Evolutionary conservation across 2,797 vertebrate genomes (phyloP), one percentile per base, ranked within the genome.

Genomic region (Loris lydekkerianus): DNA sequence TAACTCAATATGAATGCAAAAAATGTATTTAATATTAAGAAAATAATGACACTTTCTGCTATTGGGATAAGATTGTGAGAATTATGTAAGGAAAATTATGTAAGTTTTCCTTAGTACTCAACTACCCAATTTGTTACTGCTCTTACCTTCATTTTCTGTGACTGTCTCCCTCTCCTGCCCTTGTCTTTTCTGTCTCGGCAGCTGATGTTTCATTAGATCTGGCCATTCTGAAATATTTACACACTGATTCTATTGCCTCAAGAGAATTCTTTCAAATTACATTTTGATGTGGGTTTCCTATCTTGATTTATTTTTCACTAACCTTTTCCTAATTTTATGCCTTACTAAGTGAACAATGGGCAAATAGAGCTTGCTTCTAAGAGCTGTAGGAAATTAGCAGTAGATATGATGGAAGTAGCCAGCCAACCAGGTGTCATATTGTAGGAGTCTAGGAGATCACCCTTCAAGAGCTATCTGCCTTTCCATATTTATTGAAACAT

Each of bases 1-100:
- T 81, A 11, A 88, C 14, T 83, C 86, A 23, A 76, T 91, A 61
- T 63, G 69, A 49, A 67, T 69, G 31, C 40, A 23, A 73, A 80
- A 75, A 46, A 10, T 43, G 5, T 72, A 85, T 53, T 58, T 86
- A 73, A 21, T 75, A 23, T 53, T 60, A 37, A 82, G 91, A 90
- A 67, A 82, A 82, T 82, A 43, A 63, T 20, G 90, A 7, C n/a
- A 76, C 4, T 86, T 95, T 93, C 14, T 85, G 40, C 40, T 89
- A 9, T 86, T 89, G 31, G 31, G 61, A 94, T 93, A 91, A 81
- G 37, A 86, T 90, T 78, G 3, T 90, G 58, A 86, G 29, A 96
- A 17, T 43, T 76, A 73, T 65, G 23, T 78, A 60, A 88, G 46
- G 37, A 95, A 96, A 84, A 60, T 80, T 70, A 80, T 17, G 3